Conservation (phyloP, 2,113 vertebrate species). For the Conger conger region DNA sequence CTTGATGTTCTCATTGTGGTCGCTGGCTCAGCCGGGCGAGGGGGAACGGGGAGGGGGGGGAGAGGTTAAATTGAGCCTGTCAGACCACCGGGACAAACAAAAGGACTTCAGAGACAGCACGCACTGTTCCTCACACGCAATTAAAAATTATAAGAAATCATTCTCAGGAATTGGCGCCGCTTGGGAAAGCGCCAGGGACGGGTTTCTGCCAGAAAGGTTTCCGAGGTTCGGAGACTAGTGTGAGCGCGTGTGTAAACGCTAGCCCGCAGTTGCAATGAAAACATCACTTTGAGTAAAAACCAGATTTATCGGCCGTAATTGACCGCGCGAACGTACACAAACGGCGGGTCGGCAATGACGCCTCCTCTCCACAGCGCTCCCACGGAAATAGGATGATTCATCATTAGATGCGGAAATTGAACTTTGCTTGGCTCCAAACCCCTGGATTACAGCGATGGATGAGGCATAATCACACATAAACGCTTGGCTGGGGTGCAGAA, state of each 20-base stretch:
- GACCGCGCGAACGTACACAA: neutral
- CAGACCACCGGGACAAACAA: neutral
- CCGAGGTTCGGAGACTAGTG: no score
- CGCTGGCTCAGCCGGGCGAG: no score
- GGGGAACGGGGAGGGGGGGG: no score
- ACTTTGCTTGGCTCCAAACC: neutral
- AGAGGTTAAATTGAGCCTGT: no score
- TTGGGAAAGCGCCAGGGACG: neutral
- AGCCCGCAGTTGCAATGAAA: neutral
- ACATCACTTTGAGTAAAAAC: no score
- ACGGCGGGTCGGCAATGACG: neutral
- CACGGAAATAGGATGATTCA: neutral
- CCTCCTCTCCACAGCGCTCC: neutral
- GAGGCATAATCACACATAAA: neutral
- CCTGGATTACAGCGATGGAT: neutral
- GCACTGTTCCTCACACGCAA: neutral
- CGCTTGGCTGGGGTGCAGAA: no score
- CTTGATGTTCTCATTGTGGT: neutral
- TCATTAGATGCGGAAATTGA: neutral
- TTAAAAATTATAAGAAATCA: neutral
- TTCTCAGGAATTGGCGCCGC: neutral
- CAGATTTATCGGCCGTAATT: neutral
- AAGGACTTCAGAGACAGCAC: neutral
- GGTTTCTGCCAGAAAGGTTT: neutral
- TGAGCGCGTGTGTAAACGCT: neutral